Evolutionary conservation across 2,797 vertebrate genomes (phyloP).

Genomic region (Cichlasoma orientale): DNA sequence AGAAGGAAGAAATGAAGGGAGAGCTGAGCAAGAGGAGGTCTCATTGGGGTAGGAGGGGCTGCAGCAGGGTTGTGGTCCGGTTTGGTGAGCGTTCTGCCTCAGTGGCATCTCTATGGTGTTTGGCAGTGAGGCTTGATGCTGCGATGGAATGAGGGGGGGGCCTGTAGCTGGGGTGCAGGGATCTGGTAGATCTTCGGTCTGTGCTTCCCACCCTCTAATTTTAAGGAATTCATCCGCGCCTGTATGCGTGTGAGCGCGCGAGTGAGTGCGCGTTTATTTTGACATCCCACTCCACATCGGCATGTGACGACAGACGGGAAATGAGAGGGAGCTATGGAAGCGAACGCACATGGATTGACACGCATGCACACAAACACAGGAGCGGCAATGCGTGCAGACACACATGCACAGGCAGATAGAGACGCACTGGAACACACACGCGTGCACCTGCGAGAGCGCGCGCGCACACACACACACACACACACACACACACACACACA

Average conservation of each 20-base stretch:
- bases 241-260: constrained; percentile 16
- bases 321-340: constrained; percentile 50
- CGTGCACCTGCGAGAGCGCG: not conserved
- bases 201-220: constrained; percentile 37
- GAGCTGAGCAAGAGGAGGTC: constrained; percentile 35
- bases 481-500: constrained; percentile 31
- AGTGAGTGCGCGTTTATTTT: constrained; percentile 71
- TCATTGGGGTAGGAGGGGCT: constrained; percentile 22
- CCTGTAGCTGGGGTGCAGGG: constrained; percentile 19
- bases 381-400: constrained; percentile 60
- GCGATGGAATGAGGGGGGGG: constrained; percentile 15
- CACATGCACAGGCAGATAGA: constrained; percentile 71
- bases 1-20: constrained; percentile 17
- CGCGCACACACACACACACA: constrained; percentile 44
- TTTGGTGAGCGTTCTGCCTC: constrained; percentile 68
- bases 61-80: constrained; percentile 44
- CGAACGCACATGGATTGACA: constrained; percentile 36
- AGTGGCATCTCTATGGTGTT: constrained; percentile 71
- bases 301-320: constrained; percentile 68
- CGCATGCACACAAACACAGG: constrained; percentile 64
- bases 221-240: constrained; percentile 61
- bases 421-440: constrained; percentile 66
- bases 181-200: constrained; percentile 28
- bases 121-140: constrained; percentile 72
- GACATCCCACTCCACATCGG: constrained; percentile 40